A percentile compares a stretch with the other conserved stretches of the same genome.
phyloP scores from a whole-genome alignment of 2,888 invertebrate genomes.

The Torymus texanus region DNA sequence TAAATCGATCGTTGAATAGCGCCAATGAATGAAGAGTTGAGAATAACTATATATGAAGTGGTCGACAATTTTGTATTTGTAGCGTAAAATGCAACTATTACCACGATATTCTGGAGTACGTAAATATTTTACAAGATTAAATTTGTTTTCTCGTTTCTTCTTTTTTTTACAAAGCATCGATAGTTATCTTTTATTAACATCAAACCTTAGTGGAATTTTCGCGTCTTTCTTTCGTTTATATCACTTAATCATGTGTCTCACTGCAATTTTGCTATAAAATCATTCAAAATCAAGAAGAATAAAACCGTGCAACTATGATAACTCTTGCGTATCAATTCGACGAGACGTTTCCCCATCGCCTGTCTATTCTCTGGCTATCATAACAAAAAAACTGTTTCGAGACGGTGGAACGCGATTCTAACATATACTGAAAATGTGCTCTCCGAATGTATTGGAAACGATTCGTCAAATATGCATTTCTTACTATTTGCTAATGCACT shows the following conservation, averaged over 20 bases:
- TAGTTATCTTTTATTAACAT: neutral
- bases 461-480: slow-evolving; percentile 7
- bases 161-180: slow-evolving; percentile 16
- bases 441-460: slow-evolving; percentile 6
- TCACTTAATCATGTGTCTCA: slow-evolving; percentile 8
- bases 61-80: too few relatives aligned
- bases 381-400: neutral
- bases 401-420: slow-evolving; percentile 6
- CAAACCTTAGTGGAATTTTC: slow-evolving; percentile 4
- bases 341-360: slow-evolving; percentile 20
- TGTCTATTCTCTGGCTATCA: neutral
- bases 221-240: slow-evolving; percentile 30
- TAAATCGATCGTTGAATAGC: neutral
- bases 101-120: slow-evolving; percentile 3
- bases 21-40: neutral
- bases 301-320: slow-evolving; percentile 11
- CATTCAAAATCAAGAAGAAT: neutral
- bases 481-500: slow-evolving; percentile 19
- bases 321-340: slow-evolving; percentile 2
- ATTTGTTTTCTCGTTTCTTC: neutral
- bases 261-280: slow-evolving; percentile 38
- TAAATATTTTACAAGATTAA: slow-evolving; percentile 34
- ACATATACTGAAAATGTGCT: neutral
- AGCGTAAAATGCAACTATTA: slow-evolving; percentile 2
- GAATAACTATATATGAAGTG: too few relatives aligned